These are phyloP conservation scores for Ophion slaviceki DNA, from an alignment of 2,888 invertebrate species.

Conservation along the genomic window DNA sequence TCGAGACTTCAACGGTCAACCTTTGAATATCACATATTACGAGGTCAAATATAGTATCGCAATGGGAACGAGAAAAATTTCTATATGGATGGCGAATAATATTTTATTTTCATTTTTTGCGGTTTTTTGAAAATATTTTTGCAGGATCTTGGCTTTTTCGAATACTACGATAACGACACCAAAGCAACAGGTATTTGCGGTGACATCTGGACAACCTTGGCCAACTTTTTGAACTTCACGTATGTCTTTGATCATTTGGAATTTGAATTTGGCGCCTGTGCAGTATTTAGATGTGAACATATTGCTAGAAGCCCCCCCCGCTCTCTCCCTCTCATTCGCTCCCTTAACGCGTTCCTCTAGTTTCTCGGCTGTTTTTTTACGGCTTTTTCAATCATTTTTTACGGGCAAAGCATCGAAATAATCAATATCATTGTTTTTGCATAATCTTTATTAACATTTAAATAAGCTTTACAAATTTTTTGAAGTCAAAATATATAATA, in stretches of 20 bases:
- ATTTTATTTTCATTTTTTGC: neutral
- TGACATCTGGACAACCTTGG: slow-evolving; percentile 69
- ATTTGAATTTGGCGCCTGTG: neutral
- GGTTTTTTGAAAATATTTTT: neutral
- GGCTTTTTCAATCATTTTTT: no score
- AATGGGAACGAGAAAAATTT: neutral
- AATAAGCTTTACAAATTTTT: no score
- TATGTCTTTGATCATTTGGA: slow-evolving; percentile 50
- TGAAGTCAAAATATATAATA: no score
- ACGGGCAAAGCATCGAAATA: no score
- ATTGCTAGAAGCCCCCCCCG: no score
- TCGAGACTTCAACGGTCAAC: slow-evolving; percentile 63
- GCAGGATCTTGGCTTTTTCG: slow-evolving; percentile 52
- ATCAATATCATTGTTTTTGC: no score
- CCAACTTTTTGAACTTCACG: slow-evolving; percentile 73
- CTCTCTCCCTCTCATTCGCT: no score
- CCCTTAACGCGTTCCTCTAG: no score
- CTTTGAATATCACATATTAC: slow-evolving; percentile 60
- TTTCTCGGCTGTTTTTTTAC: no score
- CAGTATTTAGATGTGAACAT: no score
- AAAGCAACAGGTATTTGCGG: slow-evolving; percentile 68
- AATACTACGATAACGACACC: slow-evolving; percentile 68
- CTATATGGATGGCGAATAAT: neutral
- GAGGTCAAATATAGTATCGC: slow-evolving; percentile 57
- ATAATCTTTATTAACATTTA: no score